Evolutionary conservation across 2,113 vertebrate species (phyloP).

Genomic region (Heptranchias perlo): DNA sequence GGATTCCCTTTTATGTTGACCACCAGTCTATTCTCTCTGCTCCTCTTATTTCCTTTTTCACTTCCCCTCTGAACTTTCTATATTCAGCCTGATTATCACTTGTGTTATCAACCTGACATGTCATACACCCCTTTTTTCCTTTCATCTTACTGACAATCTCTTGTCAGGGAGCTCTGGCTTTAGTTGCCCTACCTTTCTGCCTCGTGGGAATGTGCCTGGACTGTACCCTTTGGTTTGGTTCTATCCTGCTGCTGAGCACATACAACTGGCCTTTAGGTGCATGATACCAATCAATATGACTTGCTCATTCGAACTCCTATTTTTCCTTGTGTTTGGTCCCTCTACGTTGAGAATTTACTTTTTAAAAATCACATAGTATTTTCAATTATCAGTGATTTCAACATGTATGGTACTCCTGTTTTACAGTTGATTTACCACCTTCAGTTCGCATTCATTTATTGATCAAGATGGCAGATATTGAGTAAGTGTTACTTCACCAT

Average conservation of each 20-base stretch:
- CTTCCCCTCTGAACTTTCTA: no score
- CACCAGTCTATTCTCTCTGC: no score
- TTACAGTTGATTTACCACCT: conserved; percentile 84
- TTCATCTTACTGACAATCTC: no score
- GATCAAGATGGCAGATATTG: conserved; percentile 85
- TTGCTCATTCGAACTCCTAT: neutral
- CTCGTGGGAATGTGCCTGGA: no score
- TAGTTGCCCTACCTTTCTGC: no score
- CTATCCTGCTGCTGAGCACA: neutral
- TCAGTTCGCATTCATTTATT: conserved; percentile 78
- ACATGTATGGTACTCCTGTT: neutral
- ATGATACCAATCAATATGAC: neutral
- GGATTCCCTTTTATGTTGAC: no score
- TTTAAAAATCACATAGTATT: neutral
- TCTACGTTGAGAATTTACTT: neutral
- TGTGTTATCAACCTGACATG: no score
- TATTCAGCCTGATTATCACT: no score
- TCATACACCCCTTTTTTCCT: no score
- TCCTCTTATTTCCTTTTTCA: no score
- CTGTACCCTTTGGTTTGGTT: no score
- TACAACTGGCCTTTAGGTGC: neutral
- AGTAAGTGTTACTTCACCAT: conserved; percentile 65
- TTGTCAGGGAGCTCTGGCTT: no score
- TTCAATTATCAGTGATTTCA: neutral
- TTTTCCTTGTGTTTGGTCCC: neutral